Base-by-base conservation (phyloP, 2,797 vertebrate genomes). In the Peromyscus nudipes region DNA sequence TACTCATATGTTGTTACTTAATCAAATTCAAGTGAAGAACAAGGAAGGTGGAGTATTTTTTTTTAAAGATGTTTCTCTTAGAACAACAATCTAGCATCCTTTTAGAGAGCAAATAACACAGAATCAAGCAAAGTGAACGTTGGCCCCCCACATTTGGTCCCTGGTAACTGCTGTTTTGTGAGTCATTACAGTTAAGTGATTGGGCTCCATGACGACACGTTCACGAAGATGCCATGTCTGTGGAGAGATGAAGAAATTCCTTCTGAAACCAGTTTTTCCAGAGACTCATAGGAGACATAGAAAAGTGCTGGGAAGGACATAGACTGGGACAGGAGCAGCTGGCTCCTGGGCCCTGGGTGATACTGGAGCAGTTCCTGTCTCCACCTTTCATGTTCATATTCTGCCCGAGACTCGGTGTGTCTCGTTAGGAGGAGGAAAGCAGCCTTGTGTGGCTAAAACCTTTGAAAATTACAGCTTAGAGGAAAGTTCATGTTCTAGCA, bases 401-500 rank as follows among this genome's bases (percentile, higher is more conserved):
- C 57, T 67, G 55, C 57, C 37, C 46, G 13, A 71, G 79, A 31
- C 62, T 29, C 0, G 9, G 0, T n/a, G 9, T 67, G 4, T 91
- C 37, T 73, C 71, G 4, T 77, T 46, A 37, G 10, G 11, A 8
- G 57, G 89, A 81, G 43, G 69, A n/a, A 79, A 94, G 13, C 49
- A 64, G 46, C 75, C 52, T 83, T 7, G 60, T 96, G 65, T n/a
- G 93, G 21, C 43, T 60, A 55, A 93, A 95, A 91, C 60, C 67
- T 89, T 94, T n/a, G 57, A 86, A 75, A 83, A 40, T 85, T 80
- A 55, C 29, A 82, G 1, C 91, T 95, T 85, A 82, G 67, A 90
- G n/a, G 19, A 87, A 34, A 92, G 52, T 46, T 89, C 31, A 19
- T 57, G 62, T 90, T 71, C 67, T 60, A 9, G 21, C 76, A 67